Evolutionary conservation across 2,113 vertebrate genomes (phyloP).

Genomic region (Monarcha castaneiventris): DNA sequence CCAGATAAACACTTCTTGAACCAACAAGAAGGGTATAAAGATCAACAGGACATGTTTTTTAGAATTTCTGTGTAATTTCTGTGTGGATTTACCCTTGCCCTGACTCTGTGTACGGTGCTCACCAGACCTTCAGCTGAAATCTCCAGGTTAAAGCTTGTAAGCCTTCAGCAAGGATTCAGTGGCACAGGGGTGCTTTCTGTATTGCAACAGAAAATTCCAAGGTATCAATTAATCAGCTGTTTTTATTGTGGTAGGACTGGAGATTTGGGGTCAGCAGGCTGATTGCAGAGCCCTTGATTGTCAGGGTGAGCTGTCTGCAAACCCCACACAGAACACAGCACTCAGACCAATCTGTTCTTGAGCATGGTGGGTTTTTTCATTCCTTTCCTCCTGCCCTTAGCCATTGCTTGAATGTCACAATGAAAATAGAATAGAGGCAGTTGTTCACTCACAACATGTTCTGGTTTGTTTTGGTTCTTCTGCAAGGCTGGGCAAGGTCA

Average conservation of each 20-base stretch:
- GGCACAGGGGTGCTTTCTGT: not conserved
- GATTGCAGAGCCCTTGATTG: not conserved
- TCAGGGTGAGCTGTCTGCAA: not conserved
- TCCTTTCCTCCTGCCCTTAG: not conserved
- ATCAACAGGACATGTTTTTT: no score
- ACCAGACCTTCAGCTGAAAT: not conserved
- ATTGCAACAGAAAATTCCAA: not conserved
- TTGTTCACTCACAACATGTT: not conserved
- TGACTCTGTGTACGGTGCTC: fast-evolving
- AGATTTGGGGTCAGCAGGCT: not conserved
- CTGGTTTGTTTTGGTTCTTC: not conserved
- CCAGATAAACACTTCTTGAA: no score
- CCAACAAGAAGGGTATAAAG: no score
- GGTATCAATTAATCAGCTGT: not conserved
- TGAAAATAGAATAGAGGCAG: not conserved
- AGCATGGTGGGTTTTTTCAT: not conserved
- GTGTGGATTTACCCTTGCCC: no score
- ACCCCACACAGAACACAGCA: not conserved
- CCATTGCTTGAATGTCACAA: not conserved
- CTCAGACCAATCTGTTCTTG: not conserved
- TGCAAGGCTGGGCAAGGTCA: slow-evolving; percentile 64
- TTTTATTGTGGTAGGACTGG: not conserved
- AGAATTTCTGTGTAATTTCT: no score
- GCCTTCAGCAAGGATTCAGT: not conserved
- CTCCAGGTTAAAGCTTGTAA: not conserved